Conservation (phyloP, 2,888 invertebrate species). For the Taenaris catops region DNA sequence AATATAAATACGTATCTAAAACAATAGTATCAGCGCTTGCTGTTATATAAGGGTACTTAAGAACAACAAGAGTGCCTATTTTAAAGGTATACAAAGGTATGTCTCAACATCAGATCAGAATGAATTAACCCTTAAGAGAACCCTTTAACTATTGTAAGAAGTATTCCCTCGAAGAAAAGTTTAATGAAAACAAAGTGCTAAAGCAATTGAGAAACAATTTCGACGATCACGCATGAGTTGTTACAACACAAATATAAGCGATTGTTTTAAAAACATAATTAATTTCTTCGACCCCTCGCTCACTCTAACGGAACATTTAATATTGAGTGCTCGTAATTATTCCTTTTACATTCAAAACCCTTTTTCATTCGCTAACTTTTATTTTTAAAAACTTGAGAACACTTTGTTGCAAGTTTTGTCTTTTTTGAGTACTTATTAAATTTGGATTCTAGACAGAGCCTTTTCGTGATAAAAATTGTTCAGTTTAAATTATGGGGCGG, state of each 20-base stretch:
- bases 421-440: conserved; percentile 32
- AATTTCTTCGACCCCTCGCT: conserved; percentile 71
- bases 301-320: conserved; percentile 75
- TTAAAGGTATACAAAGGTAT: conserved; percentile 16
- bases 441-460: conserved; percentile 25
- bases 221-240: conserved; percentile 73
- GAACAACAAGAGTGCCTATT: conserved; percentile 6
- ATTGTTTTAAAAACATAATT: conserved; percentile 79
- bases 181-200: conserved; percentile 71
- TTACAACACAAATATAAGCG: conserved; percentile 67
- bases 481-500: conserved; percentile 29
- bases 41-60: background rate
- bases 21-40: no score
- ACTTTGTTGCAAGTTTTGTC: conserved; percentile 47
- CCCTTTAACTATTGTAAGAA: conserved; percentile 29
- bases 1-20: no score
- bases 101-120: conserved; percentile 17
- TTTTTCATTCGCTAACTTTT: conserved; percentile 60
- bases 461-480: conserved; percentile 31
- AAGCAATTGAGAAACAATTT: conserved; percentile 77
- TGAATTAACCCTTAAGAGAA: conserved; percentile 21
- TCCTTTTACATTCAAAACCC: conserved; percentile 69
- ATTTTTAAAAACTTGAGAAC: conserved; percentile 51
- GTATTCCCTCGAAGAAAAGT: conserved; percentile 48
- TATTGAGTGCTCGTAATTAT: conserved; percentile 78